Percentiles rank a stretch among this genome's conserved stretches.
Conservation (phyloP, 2,113 vertebrate species). For the Channa argus region DNA sequence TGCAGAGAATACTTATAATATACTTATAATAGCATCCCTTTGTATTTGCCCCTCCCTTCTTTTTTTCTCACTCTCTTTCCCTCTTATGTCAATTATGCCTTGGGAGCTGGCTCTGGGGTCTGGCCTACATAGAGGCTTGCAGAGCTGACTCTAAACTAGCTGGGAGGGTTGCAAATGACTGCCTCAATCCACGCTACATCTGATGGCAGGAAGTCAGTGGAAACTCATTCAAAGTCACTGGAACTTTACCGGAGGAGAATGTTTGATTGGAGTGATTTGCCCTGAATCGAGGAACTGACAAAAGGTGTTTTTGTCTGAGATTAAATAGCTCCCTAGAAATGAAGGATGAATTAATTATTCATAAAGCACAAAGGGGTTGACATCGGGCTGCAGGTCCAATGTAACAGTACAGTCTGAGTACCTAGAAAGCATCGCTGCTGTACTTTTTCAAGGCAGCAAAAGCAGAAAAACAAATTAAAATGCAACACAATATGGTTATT, state of each 20-base stretch:
- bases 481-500: not conserved
- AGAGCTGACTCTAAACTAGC: conserved; percentile 60
- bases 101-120: conserved; percentile 68
- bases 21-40: conserved; percentile 32
- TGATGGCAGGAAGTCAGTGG: conserved; percentile 58
- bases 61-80: conserved; percentile 4
- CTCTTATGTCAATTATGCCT: conserved; percentile 63
- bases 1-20: conserved; percentile 23
- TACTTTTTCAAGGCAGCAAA: conserved; percentile 20
- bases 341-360: conserved; percentile 70
- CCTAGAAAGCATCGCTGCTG: conserved; percentile 38
- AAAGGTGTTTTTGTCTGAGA: conserved; percentile 66
- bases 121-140: conserved; percentile 70
- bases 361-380: conserved; percentile 59
- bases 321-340: conserved; percentile 64
- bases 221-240: conserved; percentile 68
- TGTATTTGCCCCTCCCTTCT: conserved; percentile 24
- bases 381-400: conserved; percentile 56
- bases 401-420: conserved; percentile 54
- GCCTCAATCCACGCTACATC: conserved; percentile 29
- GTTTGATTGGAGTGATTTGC: conserved; percentile 73
- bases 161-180: conserved; percentile 67
- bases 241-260: conserved; percentile 64
- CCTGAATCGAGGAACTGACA: conserved; percentile 60
- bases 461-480: not conserved